These are phyloP conservation scores for Chironomus striatipennis DNA, from an alignment of 1,140 invertebrate species.

Conservation along the genomic window DNA sequence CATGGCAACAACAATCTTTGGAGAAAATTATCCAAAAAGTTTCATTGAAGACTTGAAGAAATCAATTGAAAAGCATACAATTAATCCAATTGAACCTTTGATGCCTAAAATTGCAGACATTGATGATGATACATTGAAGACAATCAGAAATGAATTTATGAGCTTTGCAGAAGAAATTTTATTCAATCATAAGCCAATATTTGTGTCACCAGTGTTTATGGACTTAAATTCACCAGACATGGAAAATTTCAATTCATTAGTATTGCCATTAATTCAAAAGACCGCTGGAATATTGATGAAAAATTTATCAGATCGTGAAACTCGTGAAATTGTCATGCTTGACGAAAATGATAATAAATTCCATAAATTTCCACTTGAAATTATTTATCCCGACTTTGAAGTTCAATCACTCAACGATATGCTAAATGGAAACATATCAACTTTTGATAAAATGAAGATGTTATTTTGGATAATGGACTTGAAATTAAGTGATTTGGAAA, in stretches of 20 bases:
- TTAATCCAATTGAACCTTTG: neutral
- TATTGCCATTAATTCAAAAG: neutral
- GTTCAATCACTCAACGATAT: neutral
- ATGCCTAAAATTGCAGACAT: neutral
- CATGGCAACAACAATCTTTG: neutral
- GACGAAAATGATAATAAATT: neutral
- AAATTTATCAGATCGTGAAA: neutral
- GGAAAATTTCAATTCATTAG: neutral
- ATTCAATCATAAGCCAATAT: neutral
- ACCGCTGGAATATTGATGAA: neutral
- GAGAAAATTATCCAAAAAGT: neutral
- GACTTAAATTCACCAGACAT: neutral
- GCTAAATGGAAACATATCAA: neutral
- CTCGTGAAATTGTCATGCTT: neutral
- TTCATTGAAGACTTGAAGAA: neutral
- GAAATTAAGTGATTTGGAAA: neutral
- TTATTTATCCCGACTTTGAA: constrained; percentile 2
- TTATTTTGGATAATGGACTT: neutral
- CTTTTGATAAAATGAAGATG: neutral
- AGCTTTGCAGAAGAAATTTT: neutral
- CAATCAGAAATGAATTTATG: neutral
- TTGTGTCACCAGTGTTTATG: neutral
- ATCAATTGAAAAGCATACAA: neutral
- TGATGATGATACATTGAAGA: neutral
- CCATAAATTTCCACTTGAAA: neutral